Evolutionary conservation across 2,888 invertebrate genomes (phyloP).

Genomic region (Orchesellides sinensis): DNA sequence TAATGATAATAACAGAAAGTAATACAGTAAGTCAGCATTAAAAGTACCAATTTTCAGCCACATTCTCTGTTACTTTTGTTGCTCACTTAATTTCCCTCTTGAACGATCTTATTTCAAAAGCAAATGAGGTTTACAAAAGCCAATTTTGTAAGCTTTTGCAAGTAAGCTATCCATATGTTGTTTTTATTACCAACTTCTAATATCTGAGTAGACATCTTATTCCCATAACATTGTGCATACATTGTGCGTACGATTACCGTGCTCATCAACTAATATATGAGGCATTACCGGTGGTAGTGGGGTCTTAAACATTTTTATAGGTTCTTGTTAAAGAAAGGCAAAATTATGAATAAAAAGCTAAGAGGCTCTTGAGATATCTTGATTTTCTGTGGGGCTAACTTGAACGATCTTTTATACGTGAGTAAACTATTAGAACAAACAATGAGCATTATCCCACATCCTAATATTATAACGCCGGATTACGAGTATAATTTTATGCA

Average conservation of each 20-base stretch:
- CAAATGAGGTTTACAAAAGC: conserved; percentile 40
- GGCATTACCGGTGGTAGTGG: neutral
- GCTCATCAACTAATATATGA: too few relatives aligned
- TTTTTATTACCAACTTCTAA: neutral
- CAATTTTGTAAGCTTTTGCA: conserved; percentile 11
- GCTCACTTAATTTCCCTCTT: conserved; percentile 45
- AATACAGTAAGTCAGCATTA: neutral
- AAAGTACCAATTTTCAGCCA: neutral
- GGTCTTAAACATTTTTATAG: neutral
- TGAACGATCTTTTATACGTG: neutral
- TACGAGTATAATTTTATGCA: conserved; percentile 14
- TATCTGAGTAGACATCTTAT: neutral
- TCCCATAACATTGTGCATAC: neutral
- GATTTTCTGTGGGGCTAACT: neutral
- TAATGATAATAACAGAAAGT: too few relatives aligned
- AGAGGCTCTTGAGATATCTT: conserved; percentile 22
- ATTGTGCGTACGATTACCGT: neutral
- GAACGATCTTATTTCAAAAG: conserved; percentile 54
- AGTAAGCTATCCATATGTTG: neutral
- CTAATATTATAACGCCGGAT: conserved; percentile 4
- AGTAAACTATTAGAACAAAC: conserved; percentile 42
- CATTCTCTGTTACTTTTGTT: too few relatives aligned
- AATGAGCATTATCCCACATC: conserved; percentile 32
- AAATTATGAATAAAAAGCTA: neutral
- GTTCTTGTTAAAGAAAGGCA: neutral